Percentiles rank a stretch among this genome's conserved stretches.
Conservation (phyloP, 2,113 vertebrate species). For the Hippocampus comes region DNA sequence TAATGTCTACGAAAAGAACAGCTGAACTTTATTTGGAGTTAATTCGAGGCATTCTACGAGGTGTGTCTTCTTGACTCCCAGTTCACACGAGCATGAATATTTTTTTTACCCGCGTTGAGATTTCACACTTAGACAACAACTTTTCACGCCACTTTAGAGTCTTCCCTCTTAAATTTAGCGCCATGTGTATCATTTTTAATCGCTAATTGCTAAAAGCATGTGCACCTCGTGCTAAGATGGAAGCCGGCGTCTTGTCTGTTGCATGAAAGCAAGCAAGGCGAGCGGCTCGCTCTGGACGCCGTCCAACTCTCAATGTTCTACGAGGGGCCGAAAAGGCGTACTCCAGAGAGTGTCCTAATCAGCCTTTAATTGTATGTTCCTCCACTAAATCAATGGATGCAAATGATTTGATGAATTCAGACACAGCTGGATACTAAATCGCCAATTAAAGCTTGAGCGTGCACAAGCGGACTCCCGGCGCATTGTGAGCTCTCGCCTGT, state of each 20-base stretch:
- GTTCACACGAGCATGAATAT: too few species aligned
- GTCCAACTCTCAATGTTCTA: constrained; percentile 77
- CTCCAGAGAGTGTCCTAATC: constrained; percentile 74
- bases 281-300: constrained; percentile 65
- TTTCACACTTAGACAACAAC: too few species aligned
- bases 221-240: background rate
- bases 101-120: too few species aligned
- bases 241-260: constrained; percentile 8
- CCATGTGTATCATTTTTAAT: background rate
- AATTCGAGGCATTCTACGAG: too few species aligned
- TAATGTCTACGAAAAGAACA: too few species aligned
- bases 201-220: background rate
- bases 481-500: constrained; percentile 58
- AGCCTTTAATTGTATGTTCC: constrained; percentile 81
- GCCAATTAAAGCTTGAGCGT: constrained; percentile 73
- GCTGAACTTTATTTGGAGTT: too few species aligned
- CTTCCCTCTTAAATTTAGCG: background rate
- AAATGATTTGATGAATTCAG: constrained; percentile 79
- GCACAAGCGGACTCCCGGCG: constrained; percentile 57
- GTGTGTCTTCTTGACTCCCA: too few species aligned
- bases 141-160: background rate
- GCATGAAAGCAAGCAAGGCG: constrained; percentile 37
- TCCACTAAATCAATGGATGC: constrained; percentile 78
- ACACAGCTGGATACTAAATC: constrained; percentile 77
- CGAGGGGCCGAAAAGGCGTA: constrained; percentile 75